Percentiles rank a stretch among this genome's conserved stretches.
These are phyloP conservation scores for Aplocera efformata DNA, from an alignment of 2,888 invertebrate species.

Conservation along the genomic window DNA sequence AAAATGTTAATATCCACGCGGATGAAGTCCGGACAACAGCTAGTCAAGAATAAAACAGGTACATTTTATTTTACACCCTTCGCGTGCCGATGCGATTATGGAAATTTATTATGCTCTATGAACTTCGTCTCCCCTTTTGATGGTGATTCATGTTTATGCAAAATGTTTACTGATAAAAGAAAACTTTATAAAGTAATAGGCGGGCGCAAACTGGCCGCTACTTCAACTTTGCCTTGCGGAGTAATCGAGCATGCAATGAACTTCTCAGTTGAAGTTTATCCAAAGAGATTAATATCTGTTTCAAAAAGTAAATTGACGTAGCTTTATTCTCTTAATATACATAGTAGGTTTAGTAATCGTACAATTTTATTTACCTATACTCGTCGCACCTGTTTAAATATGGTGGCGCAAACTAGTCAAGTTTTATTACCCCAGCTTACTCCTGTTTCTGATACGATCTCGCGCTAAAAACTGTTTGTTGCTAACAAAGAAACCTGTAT, in stretches of 20 bases:
- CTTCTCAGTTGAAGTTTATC: constrained; percentile 29
- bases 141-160: constrained; percentile 14
- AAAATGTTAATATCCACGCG: too few species aligned
- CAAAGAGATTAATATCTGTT: constrained; percentile 17
- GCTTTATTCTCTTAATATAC: constrained; percentile 11
- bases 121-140: constrained; percentile 3
- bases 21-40: too few species aligned
- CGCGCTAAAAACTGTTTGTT: too few species aligned
- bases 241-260: constrained; percentile 47
- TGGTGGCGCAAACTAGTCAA: constrained; percentile 2
- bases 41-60: constrained; percentile 5
- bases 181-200: constrained; percentile 2
- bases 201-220: constrained; percentile 16
- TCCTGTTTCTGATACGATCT: constrained; percentile 3
- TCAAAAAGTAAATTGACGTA: constrained; percentile 15
- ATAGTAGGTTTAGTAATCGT: constrained; percentile 10
- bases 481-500: not conserved
- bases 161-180: constrained; percentile 8
- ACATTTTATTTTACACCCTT: constrained; percentile 5
- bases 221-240: constrained; percentile 30
- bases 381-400: constrained; percentile 1
- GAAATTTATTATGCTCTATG: constrained; percentile 13
- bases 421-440: constrained; percentile 1
- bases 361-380: constrained; percentile 6
- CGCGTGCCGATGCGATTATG: constrained; percentile 11